Evolutionary conservation across 2,888 invertebrate genomes (phyloP).

Genomic region (Cepaea hortensis): DNA sequence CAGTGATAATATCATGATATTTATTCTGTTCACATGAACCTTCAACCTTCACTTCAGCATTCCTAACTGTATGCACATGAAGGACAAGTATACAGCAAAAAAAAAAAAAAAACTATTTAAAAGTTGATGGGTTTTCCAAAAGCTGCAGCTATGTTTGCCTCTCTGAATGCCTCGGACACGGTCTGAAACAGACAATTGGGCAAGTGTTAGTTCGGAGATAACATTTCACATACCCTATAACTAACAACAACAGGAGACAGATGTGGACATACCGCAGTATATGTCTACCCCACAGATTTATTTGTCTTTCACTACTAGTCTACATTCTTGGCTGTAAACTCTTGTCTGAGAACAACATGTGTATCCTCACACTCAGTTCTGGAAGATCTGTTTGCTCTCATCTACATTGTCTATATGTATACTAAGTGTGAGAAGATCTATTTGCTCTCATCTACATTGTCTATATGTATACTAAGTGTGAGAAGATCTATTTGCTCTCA

Average conservation of each 20-base stretch:
- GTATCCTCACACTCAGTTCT: no score
- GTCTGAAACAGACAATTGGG: slow-evolving; percentile 81
- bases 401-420: no score
- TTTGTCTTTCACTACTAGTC: no score
- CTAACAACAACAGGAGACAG: not conserved
- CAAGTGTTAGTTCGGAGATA: slow-evolving; percentile 1
- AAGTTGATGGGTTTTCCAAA: slow-evolving; percentile 98
- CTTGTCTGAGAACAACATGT: no score
- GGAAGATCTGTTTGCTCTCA: no score
- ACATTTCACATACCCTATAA: not conserved
- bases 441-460: no score
- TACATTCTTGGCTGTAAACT: no score
- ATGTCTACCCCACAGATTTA: no score
- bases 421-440: no score
- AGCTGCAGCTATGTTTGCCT: slow-evolving; percentile 96
- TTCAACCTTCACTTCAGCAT: not conserved
- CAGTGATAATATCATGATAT: not conserved
- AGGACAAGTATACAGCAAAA: not conserved
- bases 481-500: no score
- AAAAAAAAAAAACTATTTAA: slow-evolving; percentile 44
- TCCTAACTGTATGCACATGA: not conserved
- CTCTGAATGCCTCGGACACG: slow-evolving; percentile 96
- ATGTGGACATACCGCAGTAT: not conserved
- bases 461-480: no score
- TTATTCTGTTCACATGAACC: slow-evolving; percentile 9